These are phyloP conservation scores for Microtus richardsoni DNA, from an alignment of 2,113 vertebrate genomes.

Conservation along the genomic window DNA sequence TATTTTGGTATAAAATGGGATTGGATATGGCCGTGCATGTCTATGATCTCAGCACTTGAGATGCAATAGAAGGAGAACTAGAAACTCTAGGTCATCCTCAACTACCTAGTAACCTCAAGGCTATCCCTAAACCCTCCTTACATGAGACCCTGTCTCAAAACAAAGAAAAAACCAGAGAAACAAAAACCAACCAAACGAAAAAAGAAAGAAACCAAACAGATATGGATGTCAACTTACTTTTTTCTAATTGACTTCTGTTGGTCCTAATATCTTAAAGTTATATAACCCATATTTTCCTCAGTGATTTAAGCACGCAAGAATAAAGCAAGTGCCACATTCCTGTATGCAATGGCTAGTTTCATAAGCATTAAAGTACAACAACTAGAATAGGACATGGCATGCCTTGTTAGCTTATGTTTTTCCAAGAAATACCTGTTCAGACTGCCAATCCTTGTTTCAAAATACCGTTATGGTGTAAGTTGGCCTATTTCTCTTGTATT, in stretches of 20 bases:
- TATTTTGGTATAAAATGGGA: neutral
- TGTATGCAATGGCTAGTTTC: neutral
- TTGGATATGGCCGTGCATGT: no score
- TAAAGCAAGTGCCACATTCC: neutral
- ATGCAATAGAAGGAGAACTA: neutral
- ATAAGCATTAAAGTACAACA: conserved; percentile 12
- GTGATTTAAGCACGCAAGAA: neutral
- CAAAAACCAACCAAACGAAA: neutral
- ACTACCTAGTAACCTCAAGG: neutral
- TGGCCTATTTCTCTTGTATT: conserved; percentile 44
- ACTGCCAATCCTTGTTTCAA: conserved; percentile 30
- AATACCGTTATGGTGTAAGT: neutral
- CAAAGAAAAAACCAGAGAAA: neutral
- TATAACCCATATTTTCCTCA: neutral
- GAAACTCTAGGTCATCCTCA: neutral
- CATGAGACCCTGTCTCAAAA: neutral
- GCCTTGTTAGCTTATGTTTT: neutral
- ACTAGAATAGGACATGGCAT: neutral
- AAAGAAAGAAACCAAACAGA: neutral
- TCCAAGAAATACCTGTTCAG: neutral
- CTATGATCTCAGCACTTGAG: neutral
- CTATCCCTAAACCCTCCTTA: no score
- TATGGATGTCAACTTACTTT: conserved; percentile 27
- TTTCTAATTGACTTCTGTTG: neutral
- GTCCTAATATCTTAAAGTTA: neutral